These are phyloP conservation scores for Dendrocincla tyrannina DNA, from an alignment of 2,797 vertebrate species.

Conservation along the genomic window DNA sequence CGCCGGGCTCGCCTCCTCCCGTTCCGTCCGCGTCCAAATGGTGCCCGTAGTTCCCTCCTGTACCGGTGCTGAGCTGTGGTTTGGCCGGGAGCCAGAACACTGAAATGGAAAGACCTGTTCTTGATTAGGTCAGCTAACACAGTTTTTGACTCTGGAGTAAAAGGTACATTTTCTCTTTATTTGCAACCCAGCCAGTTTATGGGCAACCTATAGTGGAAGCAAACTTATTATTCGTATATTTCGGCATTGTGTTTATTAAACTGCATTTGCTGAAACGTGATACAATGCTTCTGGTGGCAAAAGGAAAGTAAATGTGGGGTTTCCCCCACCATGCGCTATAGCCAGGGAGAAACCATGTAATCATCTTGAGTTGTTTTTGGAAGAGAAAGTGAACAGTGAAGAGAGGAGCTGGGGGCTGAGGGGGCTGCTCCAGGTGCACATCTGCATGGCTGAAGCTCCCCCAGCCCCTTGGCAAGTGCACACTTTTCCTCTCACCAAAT, in stretches of 20 bases:
- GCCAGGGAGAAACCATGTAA: background rate
- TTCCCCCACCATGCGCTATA: rapidly evolving
- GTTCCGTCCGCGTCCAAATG: background rate
- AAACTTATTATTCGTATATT: background rate
- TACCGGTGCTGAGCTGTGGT: too few relatives aligned
- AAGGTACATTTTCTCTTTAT: rapidly evolving
- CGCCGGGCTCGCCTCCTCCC: background rate
- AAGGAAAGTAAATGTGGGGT: rapidly evolving
- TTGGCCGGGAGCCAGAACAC: background rate
- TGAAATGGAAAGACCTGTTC: background rate
- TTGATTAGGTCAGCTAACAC: background rate
- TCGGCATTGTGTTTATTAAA: background rate
- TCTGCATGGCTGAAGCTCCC: background rate
- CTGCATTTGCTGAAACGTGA: background rate
- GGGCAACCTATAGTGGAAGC: background rate
- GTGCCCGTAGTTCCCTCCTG: background rate
- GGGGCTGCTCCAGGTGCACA: background rate
- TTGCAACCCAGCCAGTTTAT: background rate
- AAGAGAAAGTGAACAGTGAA: background rate
- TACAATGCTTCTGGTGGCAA: background rate
- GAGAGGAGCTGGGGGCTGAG: background rate
- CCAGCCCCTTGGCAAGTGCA: background rate
- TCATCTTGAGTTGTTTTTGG: background rate
- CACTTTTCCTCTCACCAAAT: background rate
- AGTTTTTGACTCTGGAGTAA: background rate